phyloP scores from a whole-genome alignment of 2,113 vertebrate genomes.

The Engystomops pustulosus region DNA sequence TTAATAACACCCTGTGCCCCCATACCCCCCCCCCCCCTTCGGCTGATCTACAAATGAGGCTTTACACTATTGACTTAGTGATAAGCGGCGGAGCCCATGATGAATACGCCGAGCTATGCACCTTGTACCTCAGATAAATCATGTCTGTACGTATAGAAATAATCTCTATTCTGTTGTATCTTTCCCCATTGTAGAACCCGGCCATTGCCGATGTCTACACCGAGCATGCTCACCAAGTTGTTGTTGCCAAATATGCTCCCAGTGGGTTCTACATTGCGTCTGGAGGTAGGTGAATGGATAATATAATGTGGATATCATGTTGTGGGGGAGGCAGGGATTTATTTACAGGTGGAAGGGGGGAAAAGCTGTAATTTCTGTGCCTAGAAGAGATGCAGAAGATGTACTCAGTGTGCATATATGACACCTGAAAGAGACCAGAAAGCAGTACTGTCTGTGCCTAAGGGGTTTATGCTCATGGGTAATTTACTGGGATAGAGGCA shows the following conservation, averaged over 20 bases:
- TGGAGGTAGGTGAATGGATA: conserved; percentile 79
- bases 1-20: not conserved
- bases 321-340: too few relatives aligned
- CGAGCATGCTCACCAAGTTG: conserved; percentile 90
- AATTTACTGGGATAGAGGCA: too few relatives aligned
- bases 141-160: not conserved
- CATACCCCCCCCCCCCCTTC: too few relatives aligned
- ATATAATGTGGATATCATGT: not conserved
- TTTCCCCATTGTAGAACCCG: conserved; percentile 81
- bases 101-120: not conserved
- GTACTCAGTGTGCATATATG: too few relatives aligned
- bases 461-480: too few relatives aligned
- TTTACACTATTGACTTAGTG: not conserved
- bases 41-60: too few relatives aligned
- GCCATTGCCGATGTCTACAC: conserved; percentile 95
- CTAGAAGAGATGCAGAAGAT: too few relatives aligned
- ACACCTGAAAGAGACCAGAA: too few relatives aligned
- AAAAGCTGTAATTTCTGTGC: too few relatives aligned
- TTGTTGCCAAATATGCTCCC: conserved; percentile 92
- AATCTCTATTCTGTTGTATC: not conserved
- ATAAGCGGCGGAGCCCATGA: not conserved
- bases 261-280: conserved; percentile 97
- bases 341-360: too few relatives aligned
- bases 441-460: too few relatives aligned
- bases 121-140: not conserved